Percentiles rank a stretch among this genome's conserved stretches.
Conservation (phyloP, 2,113 vertebrate genomes). For the Melanerpes formicivorus region DNA sequence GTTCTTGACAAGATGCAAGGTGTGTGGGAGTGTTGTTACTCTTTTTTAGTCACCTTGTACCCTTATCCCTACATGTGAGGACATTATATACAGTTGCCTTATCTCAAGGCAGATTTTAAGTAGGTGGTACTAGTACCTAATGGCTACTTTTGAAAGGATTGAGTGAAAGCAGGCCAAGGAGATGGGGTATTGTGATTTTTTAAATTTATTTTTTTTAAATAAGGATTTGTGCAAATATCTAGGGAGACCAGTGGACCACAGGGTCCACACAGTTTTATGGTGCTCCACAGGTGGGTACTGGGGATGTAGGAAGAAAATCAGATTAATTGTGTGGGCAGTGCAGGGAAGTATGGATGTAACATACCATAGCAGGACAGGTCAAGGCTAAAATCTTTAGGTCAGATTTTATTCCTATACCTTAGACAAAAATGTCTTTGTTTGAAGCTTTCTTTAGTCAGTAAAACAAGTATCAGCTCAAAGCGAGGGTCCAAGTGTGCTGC, state of each 20-base stretch:
- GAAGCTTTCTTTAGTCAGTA: background rate
- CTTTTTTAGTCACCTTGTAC: background rate
- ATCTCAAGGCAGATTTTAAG: background rate
- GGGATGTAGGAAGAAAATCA: background rate
- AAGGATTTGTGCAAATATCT: background rate
- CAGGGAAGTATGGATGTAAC: background rate
- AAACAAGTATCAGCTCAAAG: background rate
- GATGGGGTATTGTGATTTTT: background rate
- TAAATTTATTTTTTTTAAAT: background rate
- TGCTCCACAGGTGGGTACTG: background rate
- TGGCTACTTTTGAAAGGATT: background rate
- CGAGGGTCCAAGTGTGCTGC: background rate
- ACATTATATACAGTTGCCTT: accelerated
- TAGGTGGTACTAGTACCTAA: background rate
- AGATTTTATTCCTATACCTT: background rate
- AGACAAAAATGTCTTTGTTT: background rate
- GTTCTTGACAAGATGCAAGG: background rate
- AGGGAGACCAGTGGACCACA: background rate
- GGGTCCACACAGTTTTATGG: background rate
- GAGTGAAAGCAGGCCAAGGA: background rate
- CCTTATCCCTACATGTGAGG: background rate
- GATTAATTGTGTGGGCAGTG: background rate
- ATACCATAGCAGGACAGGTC: background rate
- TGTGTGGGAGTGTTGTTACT: background rate
- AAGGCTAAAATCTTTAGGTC: background rate